Evolutionary conservation across 2,113 vertebrate species (phyloP).

Genomic region (Python bivittatus): DNA sequence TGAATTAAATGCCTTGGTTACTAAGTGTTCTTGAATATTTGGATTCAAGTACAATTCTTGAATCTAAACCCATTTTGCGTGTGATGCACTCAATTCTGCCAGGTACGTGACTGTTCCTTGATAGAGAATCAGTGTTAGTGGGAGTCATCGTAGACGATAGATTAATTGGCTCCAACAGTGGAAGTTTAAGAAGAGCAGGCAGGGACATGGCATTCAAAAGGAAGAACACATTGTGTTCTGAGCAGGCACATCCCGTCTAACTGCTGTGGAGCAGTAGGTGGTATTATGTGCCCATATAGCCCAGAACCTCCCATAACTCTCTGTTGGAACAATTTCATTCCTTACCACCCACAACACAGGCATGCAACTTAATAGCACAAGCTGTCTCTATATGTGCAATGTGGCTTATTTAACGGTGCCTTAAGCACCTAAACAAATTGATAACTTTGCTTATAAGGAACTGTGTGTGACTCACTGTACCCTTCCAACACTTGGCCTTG

Average conservation of each 20-base stretch:
- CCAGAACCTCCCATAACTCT: slow-evolving; percentile 20
- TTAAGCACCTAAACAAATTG: slow-evolving; percentile 46
- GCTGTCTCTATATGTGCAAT: slow-evolving; percentile 63
- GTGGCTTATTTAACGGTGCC: slow-evolving; percentile 51
- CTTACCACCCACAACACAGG: slow-evolving; percentile 61
- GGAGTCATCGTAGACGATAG: not conserved
- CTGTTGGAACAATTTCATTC: slow-evolving; percentile 51
- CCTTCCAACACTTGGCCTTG: not conserved
- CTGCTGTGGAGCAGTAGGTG: slow-evolving; percentile 50
- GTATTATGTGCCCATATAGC: slow-evolving; percentile 21
- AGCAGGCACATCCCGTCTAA: slow-evolving; percentile 52
- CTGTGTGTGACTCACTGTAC: not conserved
- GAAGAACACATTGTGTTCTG: slow-evolving; percentile 52
- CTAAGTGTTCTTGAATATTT: not conserved
- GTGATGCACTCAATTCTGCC: not conserved
- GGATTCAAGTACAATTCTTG: not conserved
- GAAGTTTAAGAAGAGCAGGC: slow-evolving; percentile 39
- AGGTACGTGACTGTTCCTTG: not conserved
- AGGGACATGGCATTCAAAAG: slow-evolving; percentile 34
- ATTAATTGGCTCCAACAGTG: slow-evolving; percentile 28
- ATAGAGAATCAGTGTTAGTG: not conserved
- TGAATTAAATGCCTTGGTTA: not conserved
- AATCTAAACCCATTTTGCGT: not conserved
- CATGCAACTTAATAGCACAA: slow-evolving; percentile 63
- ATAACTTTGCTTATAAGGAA: slow-evolving; percentile 28